Evolutionary conservation across 2,797 vertebrate species (phyloP), one percentile per base, ranked within the genome.

Genomic region (Gallinago solitaria): DNA sequence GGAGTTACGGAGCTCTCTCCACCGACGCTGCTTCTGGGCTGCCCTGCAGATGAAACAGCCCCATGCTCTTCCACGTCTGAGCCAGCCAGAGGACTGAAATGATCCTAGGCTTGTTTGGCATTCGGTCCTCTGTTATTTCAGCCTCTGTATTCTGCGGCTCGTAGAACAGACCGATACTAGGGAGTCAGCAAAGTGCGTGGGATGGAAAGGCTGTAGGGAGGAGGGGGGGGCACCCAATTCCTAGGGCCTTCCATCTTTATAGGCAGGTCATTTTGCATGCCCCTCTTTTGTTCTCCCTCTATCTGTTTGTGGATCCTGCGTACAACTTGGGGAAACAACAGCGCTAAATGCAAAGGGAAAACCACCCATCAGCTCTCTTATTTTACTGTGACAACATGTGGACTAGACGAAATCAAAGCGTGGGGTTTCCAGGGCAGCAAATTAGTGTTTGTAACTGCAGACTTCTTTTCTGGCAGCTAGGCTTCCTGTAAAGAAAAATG

Each of bases 401-500:
- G 51, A 93, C 79, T 59, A 91, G 86, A 61, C 61, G 53, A 71
- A 95, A 90, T 73, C 76, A 94, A 92, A 96, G 89, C 85, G 56
- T 70, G 64, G 47, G 23, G 50, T 94, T 93, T 95, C 71, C 93
- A 89, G 93, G 92, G 86, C 83, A 74, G 89, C 83, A 96, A 48
- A 65, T 81, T 41, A 59, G 63, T 90, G 71, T 67, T 59, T 89
- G 43, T 92, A 92, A 37, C 9, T 32, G 47, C 67, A 92, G 83
- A 37, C 79, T 73, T 71, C 81, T 89, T 93, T 86, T 61, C 76
- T 83, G 75, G 57, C 41, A 88, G 12, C 82, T 77, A 28, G 23
- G 8, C 81, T 91, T 96, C 70, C 75, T 83, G 67, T 21, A 76
- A 76, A 91, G 67, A 53, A 90, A 89, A 95, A 85, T 54, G 51